These are phyloP conservation scores for Thumatha senex DNA, from an alignment of 2,888 invertebrate genomes.

Conservation along the genomic window DNA sequence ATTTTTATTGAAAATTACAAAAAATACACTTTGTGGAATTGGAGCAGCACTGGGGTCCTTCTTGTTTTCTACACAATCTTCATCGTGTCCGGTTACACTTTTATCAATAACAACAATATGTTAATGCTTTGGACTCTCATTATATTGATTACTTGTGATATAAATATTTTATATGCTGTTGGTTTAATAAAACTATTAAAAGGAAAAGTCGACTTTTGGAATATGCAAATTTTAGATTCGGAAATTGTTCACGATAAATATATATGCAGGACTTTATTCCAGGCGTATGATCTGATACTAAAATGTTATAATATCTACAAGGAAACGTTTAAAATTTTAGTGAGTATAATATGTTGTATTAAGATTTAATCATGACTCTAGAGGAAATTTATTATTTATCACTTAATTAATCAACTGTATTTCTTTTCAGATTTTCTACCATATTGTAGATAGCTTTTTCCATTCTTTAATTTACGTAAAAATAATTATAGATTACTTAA, in stretches of 20 bases:
- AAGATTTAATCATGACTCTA: too few species aligned
- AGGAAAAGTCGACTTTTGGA: conserved; percentile 12
- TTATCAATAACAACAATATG: neutral
- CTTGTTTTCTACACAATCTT: neutral
- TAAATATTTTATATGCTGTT: conserved; percentile 6
- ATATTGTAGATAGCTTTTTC: neutral
- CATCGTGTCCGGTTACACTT: neutral
- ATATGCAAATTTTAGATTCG: neutral
- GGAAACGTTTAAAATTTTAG: neutral
- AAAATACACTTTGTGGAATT: neutral
- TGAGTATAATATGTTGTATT: too few species aligned
- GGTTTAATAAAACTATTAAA: conserved; percentile 8
- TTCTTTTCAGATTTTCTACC: neutral
- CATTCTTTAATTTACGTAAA: neutral
- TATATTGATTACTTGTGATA: neutral
- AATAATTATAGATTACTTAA: neutral
- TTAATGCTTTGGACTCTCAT: neutral
- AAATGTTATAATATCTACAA: neutral
- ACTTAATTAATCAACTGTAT: too few species aligned
- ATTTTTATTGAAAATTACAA: neutral
- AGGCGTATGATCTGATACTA: neutral
- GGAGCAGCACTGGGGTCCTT: neutral
- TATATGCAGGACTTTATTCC: neutral
- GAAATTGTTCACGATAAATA: neutral
- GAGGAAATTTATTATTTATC: too few species aligned